Conservation (phyloP, 2,797 vertebrate genomes). For the Nannoperca australis region DNA sequence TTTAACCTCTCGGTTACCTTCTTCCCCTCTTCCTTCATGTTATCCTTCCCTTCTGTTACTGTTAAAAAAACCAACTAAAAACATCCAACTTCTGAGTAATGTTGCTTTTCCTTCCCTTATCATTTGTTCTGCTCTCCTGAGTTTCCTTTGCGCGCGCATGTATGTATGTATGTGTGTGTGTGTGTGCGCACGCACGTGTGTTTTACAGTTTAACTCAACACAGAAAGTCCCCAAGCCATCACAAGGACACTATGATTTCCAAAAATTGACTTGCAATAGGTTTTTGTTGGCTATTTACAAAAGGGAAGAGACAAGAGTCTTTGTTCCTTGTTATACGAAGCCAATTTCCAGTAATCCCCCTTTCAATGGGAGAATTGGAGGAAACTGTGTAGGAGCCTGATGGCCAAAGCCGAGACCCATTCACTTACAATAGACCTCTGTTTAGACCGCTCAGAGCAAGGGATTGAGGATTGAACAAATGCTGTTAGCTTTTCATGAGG, state of each 20-base stretch:
- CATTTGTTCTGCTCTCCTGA: constrained; percentile 18
- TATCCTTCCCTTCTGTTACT: neutral
- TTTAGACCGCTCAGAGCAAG: constrained; percentile 57
- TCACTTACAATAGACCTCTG: constrained; percentile 55
- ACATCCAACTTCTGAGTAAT: constrained; percentile 11
- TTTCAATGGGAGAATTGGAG: constrained; percentile 68
- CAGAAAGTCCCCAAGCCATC: constrained; percentile 29
- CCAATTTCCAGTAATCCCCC: constrained; percentile 77
- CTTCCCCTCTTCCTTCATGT: neutral
- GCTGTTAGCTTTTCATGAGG: constrained; percentile 47
- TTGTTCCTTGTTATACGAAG: constrained; percentile 67
- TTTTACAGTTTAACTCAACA: constrained; percentile 20
- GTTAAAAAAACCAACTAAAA: neutral
- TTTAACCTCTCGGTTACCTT: constrained; percentile 17
- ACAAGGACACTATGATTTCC: constrained; percentile 36
- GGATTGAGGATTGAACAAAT: constrained; percentile 61
- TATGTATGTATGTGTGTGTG: neutral
- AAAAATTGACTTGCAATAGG: constrained; percentile 28
- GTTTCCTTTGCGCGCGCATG: neutral
- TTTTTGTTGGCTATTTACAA: constrained; percentile 41
- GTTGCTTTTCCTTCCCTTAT: constrained; percentile 11
- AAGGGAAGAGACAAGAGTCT: constrained; percentile 34
- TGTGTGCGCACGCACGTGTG: neutral
- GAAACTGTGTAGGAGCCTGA: constrained; percentile 54
- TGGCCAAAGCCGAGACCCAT: constrained; percentile 66